A percentile compares a stretch with the other conserved stretches of the same genome.
Evolutionary conservation across 2,888 invertebrate genomes (phyloP).

Genomic region (Disparrhopalites patrizii): DNA sequence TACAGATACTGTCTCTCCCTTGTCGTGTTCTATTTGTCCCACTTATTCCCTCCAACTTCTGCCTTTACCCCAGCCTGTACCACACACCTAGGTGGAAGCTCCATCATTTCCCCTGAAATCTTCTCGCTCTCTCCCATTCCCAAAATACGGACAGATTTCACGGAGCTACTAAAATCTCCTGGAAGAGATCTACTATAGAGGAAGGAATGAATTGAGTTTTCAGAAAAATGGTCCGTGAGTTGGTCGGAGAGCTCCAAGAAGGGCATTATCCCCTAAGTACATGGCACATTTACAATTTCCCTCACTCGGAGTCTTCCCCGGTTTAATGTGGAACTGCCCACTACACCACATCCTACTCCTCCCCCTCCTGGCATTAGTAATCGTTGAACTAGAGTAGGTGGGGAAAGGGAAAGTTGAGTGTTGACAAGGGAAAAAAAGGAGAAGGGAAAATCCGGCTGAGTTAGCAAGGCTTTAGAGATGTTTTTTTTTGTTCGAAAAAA

Average conservation of each 20-base stretch:
- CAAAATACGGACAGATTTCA: not conserved
- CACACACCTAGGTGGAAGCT: not conserved
- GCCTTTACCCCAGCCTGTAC: no score
- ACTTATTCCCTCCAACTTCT: not conserved
- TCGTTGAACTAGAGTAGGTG: not conserved
- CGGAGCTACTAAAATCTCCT: no score
- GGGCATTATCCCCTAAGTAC: no score
- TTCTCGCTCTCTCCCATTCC: not conserved
- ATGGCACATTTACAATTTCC: no score
- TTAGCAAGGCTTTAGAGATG: not conserved
- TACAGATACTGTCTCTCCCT: not conserved
- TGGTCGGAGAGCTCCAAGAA: no score
- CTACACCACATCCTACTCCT: no score
- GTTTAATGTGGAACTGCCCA: no score
- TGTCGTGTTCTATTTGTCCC: not conserved
- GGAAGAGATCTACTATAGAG: no score
- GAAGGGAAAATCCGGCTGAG: slow-evolving; percentile 13
- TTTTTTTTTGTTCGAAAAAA: not conserved
- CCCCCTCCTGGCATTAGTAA: no score
- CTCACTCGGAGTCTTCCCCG: no score
- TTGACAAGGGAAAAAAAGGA: not conserved
- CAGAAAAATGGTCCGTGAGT: no score
- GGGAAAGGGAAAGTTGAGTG: not conserved
- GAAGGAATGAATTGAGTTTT: no score
- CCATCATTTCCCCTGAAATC: not conserved